Evolutionary conservation across 2,888 invertebrate species (phyloP).

Genomic region (Lysandra coridon): DNA sequence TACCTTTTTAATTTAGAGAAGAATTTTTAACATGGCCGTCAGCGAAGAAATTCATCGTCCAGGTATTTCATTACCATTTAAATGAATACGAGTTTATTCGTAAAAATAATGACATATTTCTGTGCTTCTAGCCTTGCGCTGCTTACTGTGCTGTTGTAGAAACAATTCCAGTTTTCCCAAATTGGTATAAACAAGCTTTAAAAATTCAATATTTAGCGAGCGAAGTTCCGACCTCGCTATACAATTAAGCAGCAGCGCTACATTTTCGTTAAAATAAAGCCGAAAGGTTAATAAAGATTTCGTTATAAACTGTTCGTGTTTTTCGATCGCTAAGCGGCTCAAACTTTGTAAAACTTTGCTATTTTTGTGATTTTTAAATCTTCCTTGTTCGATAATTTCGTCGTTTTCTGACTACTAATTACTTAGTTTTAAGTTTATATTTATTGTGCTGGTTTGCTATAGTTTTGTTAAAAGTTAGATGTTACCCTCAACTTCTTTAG

Average conservation of each 20-base stretch:
- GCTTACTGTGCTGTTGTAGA: background rate
- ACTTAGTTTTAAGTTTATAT: background rate
- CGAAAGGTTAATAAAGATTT: slow-evolving; percentile 63
- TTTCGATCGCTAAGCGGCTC: slow-evolving; percentile 14
- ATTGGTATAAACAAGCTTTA: slow-evolving; percentile 27
- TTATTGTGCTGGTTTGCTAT: background rate
- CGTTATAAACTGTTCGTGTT: slow-evolving; percentile 41
- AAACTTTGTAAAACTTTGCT: slow-evolving; percentile 12
- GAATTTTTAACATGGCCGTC: background rate
- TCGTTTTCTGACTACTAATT: background rate
- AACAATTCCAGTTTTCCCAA: slow-evolving; percentile 1
- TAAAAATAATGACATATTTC: slow-evolving; percentile 1
- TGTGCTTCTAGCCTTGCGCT: background rate
- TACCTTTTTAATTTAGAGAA: slow-evolving; percentile 35
- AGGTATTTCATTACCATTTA: slow-evolving; percentile 26
- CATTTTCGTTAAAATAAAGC: slow-evolving; percentile 64
- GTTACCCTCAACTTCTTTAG: background rate
- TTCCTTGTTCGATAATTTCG: slow-evolving; percentile 26
- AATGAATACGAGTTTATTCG: background rate
- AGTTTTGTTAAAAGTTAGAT: background rate
- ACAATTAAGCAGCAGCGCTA: slow-evolving; percentile 64
- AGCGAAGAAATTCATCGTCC: background rate
- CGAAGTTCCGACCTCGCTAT: slow-evolving; percentile 47
- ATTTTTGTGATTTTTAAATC: slow-evolving; percentile 3
- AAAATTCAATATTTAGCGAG: slow-evolving; percentile 32